Conservation (phyloP, 2,888 invertebrate species). For the Portevinia maculata region DNA sequence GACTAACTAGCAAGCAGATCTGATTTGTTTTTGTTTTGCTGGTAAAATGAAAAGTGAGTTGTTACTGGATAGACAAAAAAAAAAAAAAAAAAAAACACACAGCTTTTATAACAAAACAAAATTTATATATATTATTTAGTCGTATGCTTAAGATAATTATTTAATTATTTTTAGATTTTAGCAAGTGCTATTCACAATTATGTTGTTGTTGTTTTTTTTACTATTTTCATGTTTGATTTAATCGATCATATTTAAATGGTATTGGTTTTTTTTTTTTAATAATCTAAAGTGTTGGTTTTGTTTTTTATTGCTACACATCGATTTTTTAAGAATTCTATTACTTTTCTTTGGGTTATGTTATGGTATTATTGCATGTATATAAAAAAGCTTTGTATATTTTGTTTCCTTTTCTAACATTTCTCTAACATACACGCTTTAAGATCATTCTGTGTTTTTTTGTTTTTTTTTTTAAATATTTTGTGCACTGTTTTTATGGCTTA, state of each 20-base stretch:
- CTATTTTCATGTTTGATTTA: neutral
- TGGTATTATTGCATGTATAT: conserved; percentile 24
- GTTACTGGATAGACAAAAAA: no score
- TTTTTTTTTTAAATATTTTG: conserved; percentile 9
- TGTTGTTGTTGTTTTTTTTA: no score
- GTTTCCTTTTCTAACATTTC: neutral
- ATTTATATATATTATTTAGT: no score
- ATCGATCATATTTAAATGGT: no score
- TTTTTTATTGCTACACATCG: neutral
- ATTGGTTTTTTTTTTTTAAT: neutral
- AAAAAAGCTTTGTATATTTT: conserved; percentile 14
- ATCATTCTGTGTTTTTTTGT: conserved; percentile 7
- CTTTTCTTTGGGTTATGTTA: conserved; percentile 1
- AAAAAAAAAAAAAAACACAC: no score
- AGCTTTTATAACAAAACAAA: no score
- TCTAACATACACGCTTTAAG: conserved; percentile 16
- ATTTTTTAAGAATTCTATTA: neutral
- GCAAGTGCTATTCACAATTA: neutral
- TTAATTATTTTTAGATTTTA: neutral
- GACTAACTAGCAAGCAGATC: no score
- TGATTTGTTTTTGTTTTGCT: no score
- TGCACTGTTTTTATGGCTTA: conserved; percentile 16
- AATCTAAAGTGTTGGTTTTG: neutral
- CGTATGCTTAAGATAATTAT: conserved; percentile 4
- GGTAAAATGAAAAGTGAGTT: no score